These are phyloP conservation scores for Hippocampus barbouri DNA, from an alignment of 2,113 vertebrate genomes.

Conservation along the genomic window DNA sequence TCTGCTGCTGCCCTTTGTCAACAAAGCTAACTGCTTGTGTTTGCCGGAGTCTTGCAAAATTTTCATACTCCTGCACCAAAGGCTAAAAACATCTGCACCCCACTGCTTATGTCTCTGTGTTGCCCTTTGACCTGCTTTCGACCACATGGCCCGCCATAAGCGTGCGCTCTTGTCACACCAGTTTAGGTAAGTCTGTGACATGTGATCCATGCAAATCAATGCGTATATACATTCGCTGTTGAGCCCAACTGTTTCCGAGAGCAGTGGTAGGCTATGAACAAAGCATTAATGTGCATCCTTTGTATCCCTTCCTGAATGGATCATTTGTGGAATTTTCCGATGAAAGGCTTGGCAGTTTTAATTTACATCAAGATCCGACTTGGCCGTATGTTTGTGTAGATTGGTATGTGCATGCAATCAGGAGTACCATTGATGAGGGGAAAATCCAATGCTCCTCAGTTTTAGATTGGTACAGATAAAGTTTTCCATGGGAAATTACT, in stretches of 20 bases:
- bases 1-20: conserved; percentile 67
- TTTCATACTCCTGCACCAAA: conserved; percentile 53
- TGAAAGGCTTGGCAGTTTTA: not conserved
- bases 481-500: no score
- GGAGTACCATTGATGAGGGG: not conserved
- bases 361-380: not conserved
- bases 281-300: conserved; percentile 14
- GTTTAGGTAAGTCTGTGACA: conserved; percentile 51
- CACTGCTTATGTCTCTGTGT: conserved; percentile 10
- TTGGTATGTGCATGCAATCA: not conserved
- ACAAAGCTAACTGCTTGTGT: conserved; percentile 58
- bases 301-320: conserved; percentile 6
- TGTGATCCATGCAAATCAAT: conserved; percentile 46
- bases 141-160: conserved; percentile 40
- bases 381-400: not conserved
- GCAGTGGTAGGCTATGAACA: conserved; percentile 14
- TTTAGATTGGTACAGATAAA: not conserved
- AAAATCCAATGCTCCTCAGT: not conserved
- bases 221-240: conserved; percentile 40
- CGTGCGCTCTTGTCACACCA: conserved; percentile 37
- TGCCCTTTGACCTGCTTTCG: conserved; percentile 45
- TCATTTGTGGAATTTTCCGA: not conserved
- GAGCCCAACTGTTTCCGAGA: conserved; percentile 32
- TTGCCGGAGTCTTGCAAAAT: conserved; percentile 42
- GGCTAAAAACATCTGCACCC: conserved; percentile 12